These are phyloP conservation scores for Caracal caracal DNA, from an alignment of 2,113 vertebrate genomes.

Conservation along the genomic window DNA sequence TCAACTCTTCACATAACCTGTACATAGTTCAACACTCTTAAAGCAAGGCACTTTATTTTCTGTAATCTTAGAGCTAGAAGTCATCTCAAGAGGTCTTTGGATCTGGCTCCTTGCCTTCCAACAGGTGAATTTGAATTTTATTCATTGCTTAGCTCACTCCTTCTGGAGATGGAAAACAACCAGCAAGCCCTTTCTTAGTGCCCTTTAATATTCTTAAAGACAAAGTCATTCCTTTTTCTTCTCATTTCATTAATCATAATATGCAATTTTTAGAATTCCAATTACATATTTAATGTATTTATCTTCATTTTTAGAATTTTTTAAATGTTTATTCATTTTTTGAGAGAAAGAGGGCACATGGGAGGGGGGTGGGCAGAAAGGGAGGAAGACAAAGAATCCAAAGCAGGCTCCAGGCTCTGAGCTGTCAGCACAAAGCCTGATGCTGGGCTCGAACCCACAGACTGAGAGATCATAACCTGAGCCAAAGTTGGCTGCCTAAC, in stretches of 20 bases:
- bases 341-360: too few relatives aligned
- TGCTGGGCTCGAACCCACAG: too few relatives aligned
- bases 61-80: neutral
- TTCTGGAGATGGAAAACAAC: neutral
- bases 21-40: neutral
- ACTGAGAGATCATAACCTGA: too few relatives aligned
- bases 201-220: neutral
- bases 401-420: too few relatives aligned
- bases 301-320: too few relatives aligned
- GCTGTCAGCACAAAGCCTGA: too few relatives aligned
- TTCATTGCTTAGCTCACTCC: neutral
- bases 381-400: too few relatives aligned
- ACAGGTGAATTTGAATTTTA: neutral
- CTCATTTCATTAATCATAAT: neutral
- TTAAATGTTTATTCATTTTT: too few relatives aligned
- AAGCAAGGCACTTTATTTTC: neutral
- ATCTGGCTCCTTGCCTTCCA: neutral
- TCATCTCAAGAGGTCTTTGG: neutral
- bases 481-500: too few relatives aligned
- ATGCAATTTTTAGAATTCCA: neutral
- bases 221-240: neutral
- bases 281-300: neutral
- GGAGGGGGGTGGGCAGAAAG: too few relatives aligned
- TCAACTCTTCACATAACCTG: neutral
- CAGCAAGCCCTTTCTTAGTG: neutral